Base-by-base conservation (phyloP, 2,113 vertebrate species). In the Ictalurus furcatus region DNA sequence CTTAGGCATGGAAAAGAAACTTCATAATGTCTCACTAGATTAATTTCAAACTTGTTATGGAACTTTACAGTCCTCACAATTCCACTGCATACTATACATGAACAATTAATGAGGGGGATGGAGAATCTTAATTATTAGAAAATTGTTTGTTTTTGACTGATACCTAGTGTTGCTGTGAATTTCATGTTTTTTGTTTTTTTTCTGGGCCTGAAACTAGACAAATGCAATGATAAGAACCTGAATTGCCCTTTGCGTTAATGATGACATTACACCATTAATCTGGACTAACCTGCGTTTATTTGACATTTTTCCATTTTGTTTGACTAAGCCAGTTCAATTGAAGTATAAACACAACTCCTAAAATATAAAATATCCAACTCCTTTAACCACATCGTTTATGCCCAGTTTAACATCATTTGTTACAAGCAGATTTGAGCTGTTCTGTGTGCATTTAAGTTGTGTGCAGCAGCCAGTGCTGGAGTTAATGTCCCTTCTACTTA, bases 141-240 rank as follows among this genome's bases (percentile, higher is more conserved):
- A 91, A 92, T 91, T 87, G 88, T 90, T 92, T 91, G 87, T 85
- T 89, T 52, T 54, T 90, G 91, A 83, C 84, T 91, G 93, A 93
- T 92, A 90, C 90, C 80, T 88, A 91, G 93, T 92, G 92, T 89
- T 88, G 89, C 90, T 87, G 71, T 90, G 86, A 85, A 89, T 85
- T 61, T 88, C 63, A 65, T 80, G 91, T 80, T 90, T 52, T 58
- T 56, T 44, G 4, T 44, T 40, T 40, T 40, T 40, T 85, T 76
- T 63, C 78, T 86, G 44, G 54, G 91, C 93, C 90, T 89, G 37
- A 81, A 92, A 92, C 89, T 12, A 89, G 73, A 92, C 85, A 87
- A 88, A 79, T 91, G 88, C 88, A 89, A 87, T 88, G 83, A 84
- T 87, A 89, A 91, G 88, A 92, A 92, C 92, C 88, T 92, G 91